phyloP scores from a whole-genome alignment of 2,797 vertebrate genomes.

The Petrocephalus sullivani region DNA sequence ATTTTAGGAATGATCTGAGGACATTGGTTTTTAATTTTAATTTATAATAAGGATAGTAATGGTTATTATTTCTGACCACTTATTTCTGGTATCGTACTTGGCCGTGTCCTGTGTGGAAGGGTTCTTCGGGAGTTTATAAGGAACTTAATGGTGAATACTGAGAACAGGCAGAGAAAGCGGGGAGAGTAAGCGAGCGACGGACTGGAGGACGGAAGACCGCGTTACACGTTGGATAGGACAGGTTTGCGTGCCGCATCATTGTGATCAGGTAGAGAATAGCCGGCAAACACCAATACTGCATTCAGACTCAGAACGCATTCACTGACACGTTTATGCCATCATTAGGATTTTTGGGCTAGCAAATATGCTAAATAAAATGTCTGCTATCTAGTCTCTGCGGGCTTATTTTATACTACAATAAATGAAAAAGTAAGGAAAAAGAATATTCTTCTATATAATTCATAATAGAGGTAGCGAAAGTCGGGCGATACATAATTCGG shows the following conservation, averaged over 20 bases:
- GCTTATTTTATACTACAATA: background rate
- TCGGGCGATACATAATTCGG: background rate
- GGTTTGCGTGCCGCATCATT: conserved; percentile 26
- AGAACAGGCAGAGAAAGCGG: conserved; percentile 10
- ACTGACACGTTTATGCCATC: background rate
- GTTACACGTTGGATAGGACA: conserved; percentile 26
- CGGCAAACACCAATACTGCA: background rate
- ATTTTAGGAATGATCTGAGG: background rate
- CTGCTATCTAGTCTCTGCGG: background rate
- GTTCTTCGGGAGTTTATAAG: background rate
- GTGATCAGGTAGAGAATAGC: conserved; percentile 3
- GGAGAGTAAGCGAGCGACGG: background rate
- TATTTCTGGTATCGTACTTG: background rate
- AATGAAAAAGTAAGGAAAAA: background rate
- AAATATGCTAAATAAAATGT: background rate
- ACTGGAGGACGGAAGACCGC: conserved; percentile 17
- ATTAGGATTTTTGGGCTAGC: background rate
- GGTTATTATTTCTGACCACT: background rate
- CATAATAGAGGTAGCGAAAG: background rate
- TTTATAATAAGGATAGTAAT: background rate
- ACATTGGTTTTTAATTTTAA: background rate
- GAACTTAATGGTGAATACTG: background rate
- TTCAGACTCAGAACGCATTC: background rate
- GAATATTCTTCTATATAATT: background rate
- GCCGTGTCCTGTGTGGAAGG: background rate